phyloP scores from a whole-genome alignment of 1,140 invertebrate species.

The Oryzaephilus surinamensis region DNA sequence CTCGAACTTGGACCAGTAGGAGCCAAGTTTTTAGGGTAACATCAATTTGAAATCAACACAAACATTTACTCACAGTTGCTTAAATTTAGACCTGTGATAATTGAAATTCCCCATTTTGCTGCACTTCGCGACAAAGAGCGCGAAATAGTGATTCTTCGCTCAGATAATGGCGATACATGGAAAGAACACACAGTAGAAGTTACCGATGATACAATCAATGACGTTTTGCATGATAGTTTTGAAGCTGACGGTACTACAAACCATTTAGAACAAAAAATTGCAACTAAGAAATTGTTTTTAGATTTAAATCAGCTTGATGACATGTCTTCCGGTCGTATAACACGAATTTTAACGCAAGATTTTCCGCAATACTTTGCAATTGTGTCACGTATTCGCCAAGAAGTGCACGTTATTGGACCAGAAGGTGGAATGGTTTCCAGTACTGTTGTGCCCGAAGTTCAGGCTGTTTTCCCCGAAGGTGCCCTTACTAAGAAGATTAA shows the following conservation, averaged over 20 bases:
- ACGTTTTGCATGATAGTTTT: conserved; percentile 90
- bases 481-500: conserved; percentile 99
- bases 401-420: conserved; percentile 94
- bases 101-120: conserved; percentile 98
- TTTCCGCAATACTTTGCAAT: conserved; percentile 99
- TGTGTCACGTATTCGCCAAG: conserved; percentile 91
- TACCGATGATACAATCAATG: conserved; percentile 94
- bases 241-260: conserved; percentile 69
- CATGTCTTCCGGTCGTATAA: conserved; percentile 75
- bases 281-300: too few species aligned
- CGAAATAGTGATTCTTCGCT: conserved; percentile 94
- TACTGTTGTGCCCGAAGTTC: conserved; percentile 96
- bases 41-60: conserved; percentile 4
- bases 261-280: conserved; percentile 9
- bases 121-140: conserved; percentile 91
- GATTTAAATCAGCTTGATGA: conserved; percentile 85
- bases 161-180: conserved; percentile 98
- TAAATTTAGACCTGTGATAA: conserved; percentile 75
- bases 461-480: conserved; percentile 98
- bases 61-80: conserved; percentile 4
- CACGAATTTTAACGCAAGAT: conserved; percentile 92
- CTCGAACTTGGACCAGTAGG: conserved; percentile 94
- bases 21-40: conserved; percentile 92
- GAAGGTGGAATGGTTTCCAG: conserved; percentile 98
- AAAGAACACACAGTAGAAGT: conserved; percentile 94